Conservation (phyloP, 1,140 invertebrate species). For the Brachionus plicatilis region DNA sequence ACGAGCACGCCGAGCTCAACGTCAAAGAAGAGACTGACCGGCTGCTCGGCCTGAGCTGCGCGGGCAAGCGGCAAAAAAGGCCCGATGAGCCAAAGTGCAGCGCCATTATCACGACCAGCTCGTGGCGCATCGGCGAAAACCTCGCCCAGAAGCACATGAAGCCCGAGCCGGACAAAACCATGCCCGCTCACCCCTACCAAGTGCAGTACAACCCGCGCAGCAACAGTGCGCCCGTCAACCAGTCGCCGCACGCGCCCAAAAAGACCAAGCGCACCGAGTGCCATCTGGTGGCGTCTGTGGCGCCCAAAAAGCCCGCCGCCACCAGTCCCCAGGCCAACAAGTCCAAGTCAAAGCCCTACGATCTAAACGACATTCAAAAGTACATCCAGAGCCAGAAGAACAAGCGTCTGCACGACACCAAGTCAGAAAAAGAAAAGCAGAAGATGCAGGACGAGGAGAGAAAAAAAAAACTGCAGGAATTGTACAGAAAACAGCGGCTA, state of each 20-base stretch:
- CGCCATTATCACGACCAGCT: constrained; percentile 6
- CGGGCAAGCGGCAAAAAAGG: not conserved
- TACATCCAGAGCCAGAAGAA: constrained; percentile 30
- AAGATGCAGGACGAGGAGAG: constrained; percentile 22
- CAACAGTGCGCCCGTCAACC: not conserved
- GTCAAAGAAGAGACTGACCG: not conserved
- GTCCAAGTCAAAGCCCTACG: constrained; percentile 11
- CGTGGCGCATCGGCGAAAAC: constrained; percentile 24
- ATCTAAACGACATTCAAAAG: constrained; percentile 21
- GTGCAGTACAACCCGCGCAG: constrained; percentile 2
- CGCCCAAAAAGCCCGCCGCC: not conserved
- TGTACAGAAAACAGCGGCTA: constrained; percentile 4
- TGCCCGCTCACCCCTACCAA: not conserved
- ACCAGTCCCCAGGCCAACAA: not conserved
- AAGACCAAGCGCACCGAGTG: not conserved
- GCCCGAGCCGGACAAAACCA: not conserved
- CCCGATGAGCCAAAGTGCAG: not conserved
- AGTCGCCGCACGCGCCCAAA: not conserved
- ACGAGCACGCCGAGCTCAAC: not conserved
- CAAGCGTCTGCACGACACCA: not conserved
- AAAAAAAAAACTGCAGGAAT: constrained; percentile 15
- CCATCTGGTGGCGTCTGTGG: not conserved
- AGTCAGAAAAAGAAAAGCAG: constrained; percentile 6
- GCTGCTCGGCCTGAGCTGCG: not conserved
- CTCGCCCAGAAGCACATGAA: constrained; percentile 17